Evolutionary conservation across 2,888 invertebrate genomes (phyloP).

Genomic region (Drosophila robusta): DNA sequence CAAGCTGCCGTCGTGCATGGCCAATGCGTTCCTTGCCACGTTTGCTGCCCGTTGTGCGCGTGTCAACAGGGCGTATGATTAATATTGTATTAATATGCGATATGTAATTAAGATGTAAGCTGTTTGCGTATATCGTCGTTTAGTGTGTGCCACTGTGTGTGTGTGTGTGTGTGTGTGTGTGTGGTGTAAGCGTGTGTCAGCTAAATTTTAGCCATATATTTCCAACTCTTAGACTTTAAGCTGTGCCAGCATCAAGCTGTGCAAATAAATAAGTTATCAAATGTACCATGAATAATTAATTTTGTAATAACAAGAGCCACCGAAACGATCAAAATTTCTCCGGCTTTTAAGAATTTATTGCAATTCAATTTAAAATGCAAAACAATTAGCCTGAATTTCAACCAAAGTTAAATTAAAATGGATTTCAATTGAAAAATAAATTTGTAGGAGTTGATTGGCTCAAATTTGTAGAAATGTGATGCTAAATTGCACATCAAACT

Average conservation of each 20-base stretch:
- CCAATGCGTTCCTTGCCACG: conserved; percentile 61
- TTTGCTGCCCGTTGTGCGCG: conserved; percentile 54
- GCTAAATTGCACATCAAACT: too few species aligned
- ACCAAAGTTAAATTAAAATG: not conserved
- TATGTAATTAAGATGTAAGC: conserved; percentile 80
- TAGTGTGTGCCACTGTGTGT: conserved; percentile 8
- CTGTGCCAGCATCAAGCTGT: not conserved
- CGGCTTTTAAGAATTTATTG: not conserved
- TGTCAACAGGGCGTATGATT: conserved; percentile 81
- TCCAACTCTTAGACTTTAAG: conserved; percentile 16
- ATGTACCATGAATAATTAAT: conserved; percentile 32
- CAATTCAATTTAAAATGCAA: conserved; percentile 2
- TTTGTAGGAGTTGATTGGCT: too few species aligned
- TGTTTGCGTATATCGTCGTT: conserved; percentile 60
- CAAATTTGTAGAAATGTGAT: too few species aligned
- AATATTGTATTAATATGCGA: conserved; percentile 81
- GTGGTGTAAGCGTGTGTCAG: conserved; percentile 2
- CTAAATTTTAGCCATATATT: conserved; percentile 9
- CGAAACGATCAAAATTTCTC: not conserved
- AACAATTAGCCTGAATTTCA: not conserved
- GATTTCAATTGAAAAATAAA: not conserved
- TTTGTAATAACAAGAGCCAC: conserved; percentile 16
- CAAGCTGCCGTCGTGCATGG: conserved; percentile 42
- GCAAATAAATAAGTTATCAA: conserved; percentile 30
- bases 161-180: conserved; percentile 6